A percentile compares a stretch with the other conserved stretches of the same genome.
Conservation (phyloP, 2,113 vertebrate genomes). For the Paramisgurnus dabryanus region DNA sequence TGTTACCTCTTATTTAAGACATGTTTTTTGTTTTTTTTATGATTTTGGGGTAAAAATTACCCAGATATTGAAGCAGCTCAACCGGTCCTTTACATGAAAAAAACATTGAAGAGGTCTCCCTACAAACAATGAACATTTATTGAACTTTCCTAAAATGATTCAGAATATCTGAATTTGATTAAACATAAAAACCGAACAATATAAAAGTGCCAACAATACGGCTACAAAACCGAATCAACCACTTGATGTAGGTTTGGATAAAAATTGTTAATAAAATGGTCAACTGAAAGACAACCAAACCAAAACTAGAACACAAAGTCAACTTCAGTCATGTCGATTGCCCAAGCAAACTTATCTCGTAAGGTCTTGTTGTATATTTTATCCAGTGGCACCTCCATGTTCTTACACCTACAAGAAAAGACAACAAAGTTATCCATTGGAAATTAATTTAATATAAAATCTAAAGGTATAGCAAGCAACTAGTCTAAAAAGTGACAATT, state of each 20-base stretch:
- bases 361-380: slow-evolving; percentile 79
- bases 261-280: background rate
- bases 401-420: slow-evolving; percentile 70
- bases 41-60: background rate
- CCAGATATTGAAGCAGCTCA: background rate
- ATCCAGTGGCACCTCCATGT: slow-evolving; percentile 66
- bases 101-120: background rate
- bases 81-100: background rate
- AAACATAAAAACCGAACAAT: slow-evolving; percentile 43
- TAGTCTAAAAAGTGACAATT: slow-evolving; percentile 1
- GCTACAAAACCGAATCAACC: background rate
- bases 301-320: slow-evolving; percentile 76
- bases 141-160: slow-evolving; percentile 41
- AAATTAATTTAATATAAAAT: too few relatives aligned
- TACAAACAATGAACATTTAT: slow-evolving; percentile 61
- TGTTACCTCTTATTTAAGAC: too few relatives aligned
- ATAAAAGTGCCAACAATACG: slow-evolving; percentile 45
- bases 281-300: slow-evolving; percentile 15
- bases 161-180: background rate
- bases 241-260: background rate
- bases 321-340: slow-evolving; percentile 72
- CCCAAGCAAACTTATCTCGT: slow-evolving; percentile 78
- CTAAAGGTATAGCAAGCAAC: background rate
- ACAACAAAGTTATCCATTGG: background rate
- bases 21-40: background rate